Evolutionary conservation across 2,888 invertebrate species (phyloP), one percentile per base, ranked within the genome.

Genomic region (Dasypolia templi): DNA sequence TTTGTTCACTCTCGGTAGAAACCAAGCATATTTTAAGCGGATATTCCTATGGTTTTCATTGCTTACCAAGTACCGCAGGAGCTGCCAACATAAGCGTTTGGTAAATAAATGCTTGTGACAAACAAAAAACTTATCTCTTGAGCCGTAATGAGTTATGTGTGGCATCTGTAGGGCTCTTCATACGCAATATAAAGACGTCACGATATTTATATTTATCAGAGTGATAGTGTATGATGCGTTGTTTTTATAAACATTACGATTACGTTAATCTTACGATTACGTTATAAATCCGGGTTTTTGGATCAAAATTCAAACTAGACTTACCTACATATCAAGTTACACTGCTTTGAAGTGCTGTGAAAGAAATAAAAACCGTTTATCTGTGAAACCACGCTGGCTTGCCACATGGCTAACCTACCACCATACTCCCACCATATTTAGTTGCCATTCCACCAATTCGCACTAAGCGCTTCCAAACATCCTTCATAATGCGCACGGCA

Each of bases 101-200:
- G 75, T 75, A 79, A 77, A 82, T 85, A 84, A 75, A 74, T 73
- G 81, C 61, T 65, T 35, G 67, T 49, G 68, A 68, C 62, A 76
- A 79, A 85, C 79, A 82, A 71, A 81, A 58, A 53, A 74, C 74
- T 85, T 83, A 81, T 85, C 81, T 77, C 61, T 79, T 79, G 77
- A 79, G 83, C 81, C 75, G 32, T 83, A 83, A 85, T 83, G 79
- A 85, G 72, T 74, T 65, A 83, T 81, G 72, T 44, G 62, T 51
- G 44, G 61, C 71, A 67, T 59, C 70, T 77, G 75, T 69, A 79
- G 75, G 59, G 79, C 72, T 72, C 58, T 63, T 69, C 75, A 66
- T 79, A 75, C 66, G 59, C 56, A 72, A 74, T 82, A 79, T 80
- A 58, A 68, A 72, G 55, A 69, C 68, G 42, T 53, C n/a, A 51